Evolutionary conservation across 2,113 vertebrate species (phyloP), one percentile per base, ranked within the genome.

Genomic region (Gavia stellata): DNA sequence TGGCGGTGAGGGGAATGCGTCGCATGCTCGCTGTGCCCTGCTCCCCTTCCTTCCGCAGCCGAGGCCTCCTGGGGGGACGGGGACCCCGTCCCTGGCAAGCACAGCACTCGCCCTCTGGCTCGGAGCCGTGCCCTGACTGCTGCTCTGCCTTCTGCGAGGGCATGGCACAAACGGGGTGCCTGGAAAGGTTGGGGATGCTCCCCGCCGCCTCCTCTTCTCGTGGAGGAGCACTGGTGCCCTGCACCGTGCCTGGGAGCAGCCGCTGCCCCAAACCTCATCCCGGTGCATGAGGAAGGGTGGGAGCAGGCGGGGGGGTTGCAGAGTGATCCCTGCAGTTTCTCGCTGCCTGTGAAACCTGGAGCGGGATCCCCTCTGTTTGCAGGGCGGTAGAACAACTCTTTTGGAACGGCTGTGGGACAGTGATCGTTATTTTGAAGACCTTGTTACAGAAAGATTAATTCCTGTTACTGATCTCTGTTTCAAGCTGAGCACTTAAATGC

Each of bases 81-180:
- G 14, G 38, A 45, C 7, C 44, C 45, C 19, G 1, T 7, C 24
- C 40, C 58, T 11, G 36, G 19, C n/a, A 18, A 50, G 61, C 45
- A 15, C n/a, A 18, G 19, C 1, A 0, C 52, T 56, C 2, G 9
- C 24, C 58, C 14, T 7, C 36, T 5, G 9, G 21, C 53, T 10
- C 5, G 3, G 40, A 40, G 66, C 25, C 1, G 14, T 33, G 58
- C 42, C 42, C 52, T 12, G n/a, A 3, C 11, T 21, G 34, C 59
- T n/a, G 78, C 34, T 23, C 24, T 42, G 52, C 45, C 55, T n/a
- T 9, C 24, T 7, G 40, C 0, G 0, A 62, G 47, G 56, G 16
- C 38, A 45, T 0, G 2, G 72, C n/a, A 8, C 42, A 33, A 33
- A 17, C 1, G 1, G 2, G 2, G 10, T 8, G 34, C 14, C 56